Conservation (phyloP, 2,797 vertebrate genomes). For the Pipistrellus kuhlii region DNA sequence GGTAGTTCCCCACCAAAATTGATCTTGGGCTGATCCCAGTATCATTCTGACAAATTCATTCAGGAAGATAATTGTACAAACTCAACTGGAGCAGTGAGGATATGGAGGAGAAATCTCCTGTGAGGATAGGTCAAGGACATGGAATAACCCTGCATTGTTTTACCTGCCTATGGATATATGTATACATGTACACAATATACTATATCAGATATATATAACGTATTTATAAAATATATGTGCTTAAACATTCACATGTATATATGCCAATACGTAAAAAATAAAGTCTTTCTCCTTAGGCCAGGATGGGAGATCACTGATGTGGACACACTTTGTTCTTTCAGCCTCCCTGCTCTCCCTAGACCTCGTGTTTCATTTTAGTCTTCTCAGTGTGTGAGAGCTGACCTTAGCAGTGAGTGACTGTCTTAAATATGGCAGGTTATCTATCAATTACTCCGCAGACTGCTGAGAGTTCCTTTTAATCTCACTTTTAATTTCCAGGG, state of each 20-base stretch:
- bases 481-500: slow-evolving; percentile 87
- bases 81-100: background rate
- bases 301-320: slow-evolving; percentile 9
- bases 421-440: slow-evolving; percentile 87
- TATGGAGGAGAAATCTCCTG: background rate
- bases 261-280: slow-evolving; percentile 13
- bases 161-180: background rate
- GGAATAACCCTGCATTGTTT: background rate
- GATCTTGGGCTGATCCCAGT: background rate
- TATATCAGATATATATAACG: background rate
- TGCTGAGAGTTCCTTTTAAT: slow-evolving; percentile 87
- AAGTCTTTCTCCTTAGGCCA: background rate
- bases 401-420: slow-evolving; percentile 84
- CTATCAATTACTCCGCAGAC: slow-evolving; percentile 84
- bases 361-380: slow-evolving; percentile 72
- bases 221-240: background rate
- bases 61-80: slow-evolving; percentile 42
- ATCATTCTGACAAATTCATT: slow-evolving; percentile 47
- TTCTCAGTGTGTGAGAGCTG: slow-evolving; percentile 75
- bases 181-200: background rate
- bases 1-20: background rate
- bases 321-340: slow-evolving; percentile 55
- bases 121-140: slow-evolving; percentile 50
- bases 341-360: slow-evolving; percentile 43
- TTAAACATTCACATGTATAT: background rate